Base-by-base conservation (phyloP, 2,113 vertebrate genomes). In the zebrafish (Danio rerio) region DNA sequence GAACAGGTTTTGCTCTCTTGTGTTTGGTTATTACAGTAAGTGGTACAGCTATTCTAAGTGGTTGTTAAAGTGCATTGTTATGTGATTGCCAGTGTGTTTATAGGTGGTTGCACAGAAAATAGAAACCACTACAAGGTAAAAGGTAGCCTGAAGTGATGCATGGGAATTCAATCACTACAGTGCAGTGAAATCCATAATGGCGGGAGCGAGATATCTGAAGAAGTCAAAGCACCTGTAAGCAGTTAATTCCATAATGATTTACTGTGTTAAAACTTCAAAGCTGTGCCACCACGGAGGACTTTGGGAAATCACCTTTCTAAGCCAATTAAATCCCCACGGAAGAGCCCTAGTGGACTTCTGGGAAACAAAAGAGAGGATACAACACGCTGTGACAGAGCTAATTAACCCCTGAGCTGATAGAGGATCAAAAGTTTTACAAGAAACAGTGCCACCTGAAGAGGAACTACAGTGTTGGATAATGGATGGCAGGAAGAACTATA, bases 341-440 rank as follows among this genome's bases (percentile, higher is more conserved):
- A 62, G 20, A 68, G 50, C 58, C 49, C 50, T 59, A 69, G 59
- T 80, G 61, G 70, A 20, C 61, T 16, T 62, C 18, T 74, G 70
- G 58, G 66, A 81, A 72, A 59, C 16, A 40, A 74, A 58, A 42
- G 21, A 0, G 66, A 70, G 66, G 40, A 74, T 16, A n/a, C n/a
- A 31, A 43, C 68, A 56, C 49, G 66, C 66, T 73, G 76, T 79
- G 68, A 65, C 40, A 62, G 42, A 45, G 58, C 76, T 73, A 55
- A 83, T 78, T 63, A 78, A 62, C 56, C 42, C 45, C 21, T 72
- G 52, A 5, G 16, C 52, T 49, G 40, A 52, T 83, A 5, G 7
- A 55, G 69, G 49, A 83, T 61, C 42, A 40, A 52, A 31, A 16
- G 53, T 10, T 79, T 79, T 52, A 73, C 21, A 8, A 70, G 43